These are phyloP conservation scores for Neoniphon sammara DNA, from an alignment of 2,797 vertebrate species.

Conservation along the genomic window DNA sequence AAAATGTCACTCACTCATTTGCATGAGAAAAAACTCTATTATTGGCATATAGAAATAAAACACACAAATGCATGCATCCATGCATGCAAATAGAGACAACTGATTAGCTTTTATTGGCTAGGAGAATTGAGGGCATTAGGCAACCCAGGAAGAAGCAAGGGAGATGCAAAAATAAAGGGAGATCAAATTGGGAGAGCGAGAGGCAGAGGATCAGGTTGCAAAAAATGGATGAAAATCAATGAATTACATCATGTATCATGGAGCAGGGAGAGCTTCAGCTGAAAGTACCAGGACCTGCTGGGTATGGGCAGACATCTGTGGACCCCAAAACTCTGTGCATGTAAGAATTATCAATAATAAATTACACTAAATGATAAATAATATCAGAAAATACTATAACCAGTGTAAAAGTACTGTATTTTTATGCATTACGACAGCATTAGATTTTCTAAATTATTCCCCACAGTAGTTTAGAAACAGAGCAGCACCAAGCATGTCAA, in stretches of 20 bases:
- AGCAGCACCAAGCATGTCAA: background rate
- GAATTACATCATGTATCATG: constrained; percentile 24
- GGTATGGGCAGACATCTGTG: background rate
- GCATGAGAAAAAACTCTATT: constrained; percentile 1
- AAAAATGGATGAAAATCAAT: constrained; percentile 35
- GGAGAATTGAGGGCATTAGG: background rate
- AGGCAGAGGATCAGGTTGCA: constrained; percentile 28
- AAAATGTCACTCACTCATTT: constrained; percentile 27
- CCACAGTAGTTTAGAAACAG: background rate
- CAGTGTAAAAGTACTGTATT: background rate
- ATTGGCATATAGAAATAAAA: constrained; percentile 21
- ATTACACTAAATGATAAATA: too few relatives aligned
- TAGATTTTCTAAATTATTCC: too few relatives aligned
- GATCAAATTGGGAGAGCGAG: background rate
- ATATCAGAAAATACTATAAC: background rate
- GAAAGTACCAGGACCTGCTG: background rate
- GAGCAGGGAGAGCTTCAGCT: constrained; percentile 6
- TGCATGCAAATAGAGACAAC: constrained; percentile 9
- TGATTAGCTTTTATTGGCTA: background rate
- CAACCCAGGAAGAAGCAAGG: background rate
- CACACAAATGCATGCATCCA: background rate
- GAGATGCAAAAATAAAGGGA: background rate
- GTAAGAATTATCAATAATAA: too few relatives aligned
- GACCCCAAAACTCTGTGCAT: background rate
- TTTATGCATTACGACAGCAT: too few relatives aligned